Evolutionary conservation across 2,113 vertebrate genomes (phyloP).

Genomic region (Neoarius graeffei): DNA sequence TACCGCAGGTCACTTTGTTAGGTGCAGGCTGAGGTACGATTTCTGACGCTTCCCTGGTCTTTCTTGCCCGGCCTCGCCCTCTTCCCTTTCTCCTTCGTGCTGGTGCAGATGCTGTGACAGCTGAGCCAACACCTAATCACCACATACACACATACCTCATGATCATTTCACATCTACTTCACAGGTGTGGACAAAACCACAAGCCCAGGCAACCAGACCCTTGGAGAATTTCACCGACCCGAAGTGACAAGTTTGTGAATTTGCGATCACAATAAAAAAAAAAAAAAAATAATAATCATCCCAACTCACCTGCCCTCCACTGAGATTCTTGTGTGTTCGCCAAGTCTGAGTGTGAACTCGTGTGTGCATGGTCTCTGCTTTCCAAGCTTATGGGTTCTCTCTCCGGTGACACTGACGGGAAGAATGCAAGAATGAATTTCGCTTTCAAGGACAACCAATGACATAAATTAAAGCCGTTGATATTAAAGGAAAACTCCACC

Average conservation of each 20-base stretch:
- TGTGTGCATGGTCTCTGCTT: conserved; percentile 56
- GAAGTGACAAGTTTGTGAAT: neutral
- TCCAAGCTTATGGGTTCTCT: conserved; percentile 62
- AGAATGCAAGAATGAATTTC: conserved; percentile 15
- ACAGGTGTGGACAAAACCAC: neutral
- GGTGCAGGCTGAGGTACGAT: conserved; percentile 50
- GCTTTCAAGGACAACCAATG: neutral
- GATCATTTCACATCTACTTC: neutral
- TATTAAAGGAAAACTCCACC: neutral
- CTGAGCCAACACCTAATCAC: conserved; percentile 70
- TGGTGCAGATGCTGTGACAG: conserved; percentile 63
- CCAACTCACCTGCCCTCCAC: conserved; percentile 75
- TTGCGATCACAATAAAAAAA: neutral
- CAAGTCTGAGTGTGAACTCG: conserved; percentile 65
- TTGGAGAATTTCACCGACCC: neutral
- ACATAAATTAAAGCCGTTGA: neutral
- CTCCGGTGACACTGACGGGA: conserved; percentile 81
- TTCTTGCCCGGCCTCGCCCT: conserved; percentile 65
- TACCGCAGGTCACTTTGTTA: conserved; percentile 84
- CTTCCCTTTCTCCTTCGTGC: conserved; percentile 67
- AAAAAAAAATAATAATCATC: neutral
- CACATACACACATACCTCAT: conserved; percentile 34
- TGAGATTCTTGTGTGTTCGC: conserved; percentile 51
- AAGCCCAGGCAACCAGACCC: neutral
- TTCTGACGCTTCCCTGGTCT: conserved; percentile 52